Evolutionary conservation across 1,140 invertebrate species (phyloP).

Genomic region (Panulirus ornatus): DNA sequence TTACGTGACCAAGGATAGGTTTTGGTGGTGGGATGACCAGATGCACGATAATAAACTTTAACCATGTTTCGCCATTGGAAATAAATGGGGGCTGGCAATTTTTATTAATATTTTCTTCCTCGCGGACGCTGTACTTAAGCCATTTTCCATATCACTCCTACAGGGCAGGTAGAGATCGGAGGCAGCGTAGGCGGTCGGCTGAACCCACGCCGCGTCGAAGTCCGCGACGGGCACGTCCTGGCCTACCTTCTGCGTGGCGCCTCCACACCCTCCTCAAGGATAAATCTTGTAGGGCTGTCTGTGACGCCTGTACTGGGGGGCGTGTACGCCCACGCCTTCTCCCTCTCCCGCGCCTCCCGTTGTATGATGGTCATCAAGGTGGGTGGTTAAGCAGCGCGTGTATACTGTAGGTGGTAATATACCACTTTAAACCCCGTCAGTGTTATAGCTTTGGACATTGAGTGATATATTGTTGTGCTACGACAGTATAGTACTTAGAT

Average conservation of each 20-base stretch:
- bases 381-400: too few relatives aligned
- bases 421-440: too few relatives aligned
- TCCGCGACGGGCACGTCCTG: constrained; percentile 54
- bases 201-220: constrained; percentile 30
- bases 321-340: not conserved
- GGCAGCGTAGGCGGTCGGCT: constrained; percentile 36
- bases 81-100: not conserved
- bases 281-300: constrained; percentile 36
- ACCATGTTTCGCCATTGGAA: too few relatives aligned
- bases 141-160: not conserved
- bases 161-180: constrained; percentile 44
- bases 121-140: not conserved
- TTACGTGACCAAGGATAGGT: too few relatives aligned
- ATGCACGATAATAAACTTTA: too few relatives aligned
- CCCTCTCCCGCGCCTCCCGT: constrained; percentile 23
- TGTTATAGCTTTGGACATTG: too few relatives aligned
- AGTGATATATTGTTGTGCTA: too few relatives aligned
- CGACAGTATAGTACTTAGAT: too few relatives aligned
- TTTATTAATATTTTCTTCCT: constrained; percentile 1
- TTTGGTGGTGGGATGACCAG: too few relatives aligned
- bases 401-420: too few relatives aligned
- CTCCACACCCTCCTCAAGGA: constrained; percentile 37
- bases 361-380: constrained; percentile 65
- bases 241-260: constrained; percentile 31
- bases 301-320: constrained; percentile 50